phyloP scores from a whole-genome alignment of 2,113 vertebrate genomes.

The Eidolon helvum region DNA sequence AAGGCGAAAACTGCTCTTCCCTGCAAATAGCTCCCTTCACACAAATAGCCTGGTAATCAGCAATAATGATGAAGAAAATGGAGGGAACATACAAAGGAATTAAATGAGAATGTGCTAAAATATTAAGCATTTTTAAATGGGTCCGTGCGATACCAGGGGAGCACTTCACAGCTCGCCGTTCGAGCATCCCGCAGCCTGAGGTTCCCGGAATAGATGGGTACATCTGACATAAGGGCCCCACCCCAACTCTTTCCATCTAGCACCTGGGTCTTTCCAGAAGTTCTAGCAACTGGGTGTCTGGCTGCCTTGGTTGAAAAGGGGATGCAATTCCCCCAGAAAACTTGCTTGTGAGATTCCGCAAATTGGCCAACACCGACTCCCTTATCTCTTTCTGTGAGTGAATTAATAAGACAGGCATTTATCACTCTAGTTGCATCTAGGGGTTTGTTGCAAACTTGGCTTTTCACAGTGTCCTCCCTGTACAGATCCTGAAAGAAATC shows the following conservation, averaged over 20 bases:
- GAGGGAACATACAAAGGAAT: conserved; percentile 38
- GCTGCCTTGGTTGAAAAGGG: background rate
- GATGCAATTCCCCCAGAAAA: background rate
- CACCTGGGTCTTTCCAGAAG: background rate
- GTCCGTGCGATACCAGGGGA: background rate
- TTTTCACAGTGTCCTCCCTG: background rate
- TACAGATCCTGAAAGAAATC: background rate
- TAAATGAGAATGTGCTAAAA: conserved; percentile 53
- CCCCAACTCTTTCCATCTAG: background rate
- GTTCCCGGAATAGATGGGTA: background rate
- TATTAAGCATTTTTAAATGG: conserved; percentile 54
- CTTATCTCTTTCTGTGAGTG: background rate
- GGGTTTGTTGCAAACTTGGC: background rate
- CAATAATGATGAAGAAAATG: conserved; percentile 51
- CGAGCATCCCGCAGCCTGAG: background rate
- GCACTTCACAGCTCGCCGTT: background rate
- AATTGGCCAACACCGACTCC: background rate
- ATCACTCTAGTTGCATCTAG: background rate
- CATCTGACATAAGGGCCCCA: background rate
- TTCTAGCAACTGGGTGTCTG: background rate
- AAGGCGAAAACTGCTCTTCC: conserved; percentile 39
- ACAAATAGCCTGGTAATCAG: conserved; percentile 46
- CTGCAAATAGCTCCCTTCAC: conserved; percentile 48
- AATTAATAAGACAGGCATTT: background rate
- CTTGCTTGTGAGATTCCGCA: background rate